Percentiles rank a stretch among this genome's conserved stretches.
These are phyloP conservation scores for Onthophagus sagittarius DNA, from an alignment of 2,888 invertebrate species.

Conservation along the genomic window DNA sequence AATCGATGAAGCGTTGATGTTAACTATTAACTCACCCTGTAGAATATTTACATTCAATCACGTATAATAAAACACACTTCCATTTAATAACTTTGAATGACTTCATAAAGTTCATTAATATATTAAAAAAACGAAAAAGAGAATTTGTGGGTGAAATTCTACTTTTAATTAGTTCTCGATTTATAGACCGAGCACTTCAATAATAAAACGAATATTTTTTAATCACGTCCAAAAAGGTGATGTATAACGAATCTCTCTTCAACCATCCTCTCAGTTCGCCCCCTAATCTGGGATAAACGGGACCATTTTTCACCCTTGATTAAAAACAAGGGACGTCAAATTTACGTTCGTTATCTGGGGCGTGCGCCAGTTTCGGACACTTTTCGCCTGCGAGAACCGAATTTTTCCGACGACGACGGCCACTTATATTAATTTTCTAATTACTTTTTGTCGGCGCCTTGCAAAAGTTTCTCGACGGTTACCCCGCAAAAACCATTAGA, in stretches of 20 bases:
- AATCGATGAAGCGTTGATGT: too few species aligned
- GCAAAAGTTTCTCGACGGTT: neutral
- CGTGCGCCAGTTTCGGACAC: conserved; percentile 21
- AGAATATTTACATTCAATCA: too few species aligned
- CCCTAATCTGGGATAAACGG: conserved; percentile 36
- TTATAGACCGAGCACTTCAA: neutral
- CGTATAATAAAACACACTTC: too few species aligned
- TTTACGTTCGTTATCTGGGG: conserved; percentile 34
- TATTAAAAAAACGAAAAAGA: neutral
- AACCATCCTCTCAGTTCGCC: conserved; percentile 15
- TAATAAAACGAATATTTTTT: neutral
- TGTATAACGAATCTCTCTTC: neutral
- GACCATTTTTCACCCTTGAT: conserved; percentile 38
- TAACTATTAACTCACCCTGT: too few species aligned
- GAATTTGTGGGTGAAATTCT: neutral
- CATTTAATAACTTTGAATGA: too few species aligned
- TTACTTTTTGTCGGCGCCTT: conserved; percentile 11
- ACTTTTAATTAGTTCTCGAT: neutral
- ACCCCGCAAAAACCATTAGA: neutral
- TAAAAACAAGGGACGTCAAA: conserved; percentile 36
- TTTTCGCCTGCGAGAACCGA: conserved; percentile 10
- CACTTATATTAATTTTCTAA: conserved; percentile 23
- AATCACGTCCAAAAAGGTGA: neutral
- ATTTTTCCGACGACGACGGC: conserved; percentile 13
- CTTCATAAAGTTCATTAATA: too few species aligned